phyloP scores from a whole-genome alignment of 2,113 vertebrate species.

The Panurus biarmicus region DNA sequence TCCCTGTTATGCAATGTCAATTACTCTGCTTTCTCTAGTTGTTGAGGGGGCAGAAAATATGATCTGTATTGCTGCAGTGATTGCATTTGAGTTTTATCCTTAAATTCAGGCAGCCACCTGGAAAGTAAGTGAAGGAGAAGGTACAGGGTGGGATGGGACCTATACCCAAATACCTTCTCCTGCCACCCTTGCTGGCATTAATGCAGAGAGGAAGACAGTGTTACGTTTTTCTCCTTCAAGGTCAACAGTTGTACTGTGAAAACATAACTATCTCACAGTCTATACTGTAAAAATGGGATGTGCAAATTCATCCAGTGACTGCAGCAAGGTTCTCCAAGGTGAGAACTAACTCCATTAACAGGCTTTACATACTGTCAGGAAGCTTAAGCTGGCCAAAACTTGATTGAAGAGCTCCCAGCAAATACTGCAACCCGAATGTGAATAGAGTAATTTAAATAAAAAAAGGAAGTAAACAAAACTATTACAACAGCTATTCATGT shows the following conservation, averaged over 20 bases:
- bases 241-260: not conserved
- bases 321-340: not conserved
- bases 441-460: not conserved
- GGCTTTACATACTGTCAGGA: not conserved
- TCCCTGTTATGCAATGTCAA: fast-evolving
- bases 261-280: not conserved
- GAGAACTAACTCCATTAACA: not conserved
- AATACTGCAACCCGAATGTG: not conserved
- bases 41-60: not conserved
- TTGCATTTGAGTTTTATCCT: not conserved
- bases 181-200: not conserved
- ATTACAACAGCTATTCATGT: slow-evolving; percentile 8
- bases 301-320: not conserved
- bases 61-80: not conserved
- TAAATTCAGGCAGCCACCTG: not conserved
- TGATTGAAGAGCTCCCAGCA: not conserved
- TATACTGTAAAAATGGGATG: not conserved
- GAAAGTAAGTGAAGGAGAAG: not conserved
- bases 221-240: not conserved
- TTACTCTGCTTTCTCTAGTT: not conserved
- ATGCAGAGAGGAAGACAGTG: not conserved
- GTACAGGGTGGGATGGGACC: not conserved
- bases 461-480: slow-evolving; percentile 44
- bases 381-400: not conserved
- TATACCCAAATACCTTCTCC: not conserved